Conservation (phyloP, 2,888 invertebrate genomes). For the Microplitis manilae region DNA sequence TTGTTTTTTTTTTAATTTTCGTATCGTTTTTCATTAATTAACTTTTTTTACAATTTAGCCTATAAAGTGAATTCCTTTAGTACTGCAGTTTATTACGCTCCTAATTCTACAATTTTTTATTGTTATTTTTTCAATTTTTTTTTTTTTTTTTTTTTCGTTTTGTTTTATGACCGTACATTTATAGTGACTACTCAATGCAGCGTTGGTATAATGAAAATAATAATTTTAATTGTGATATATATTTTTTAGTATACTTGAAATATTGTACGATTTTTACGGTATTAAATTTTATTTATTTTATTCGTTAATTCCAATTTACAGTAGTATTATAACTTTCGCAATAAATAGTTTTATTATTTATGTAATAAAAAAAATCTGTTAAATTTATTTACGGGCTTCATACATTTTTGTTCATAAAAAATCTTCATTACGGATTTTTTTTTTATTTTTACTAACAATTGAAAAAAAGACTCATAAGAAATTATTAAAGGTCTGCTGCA, state of each 20-base stretch:
- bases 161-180: not conserved
- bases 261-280: not conserved
- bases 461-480: not conserved
- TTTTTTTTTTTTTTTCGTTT: too few relatives aligned
- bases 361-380: not conserved
- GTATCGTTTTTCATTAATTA: slow-evolving; percentile 3
- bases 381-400: not conserved
- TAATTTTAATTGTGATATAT: not conserved
- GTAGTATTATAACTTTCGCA: not conserved
- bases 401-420: not conserved
- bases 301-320: not conserved
- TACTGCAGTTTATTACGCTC: not conserved
- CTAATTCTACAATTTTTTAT: not conserved
- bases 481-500: too few relatives aligned
- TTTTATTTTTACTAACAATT: not conserved
- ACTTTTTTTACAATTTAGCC: slow-evolving; percentile 5
- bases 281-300: not conserved
- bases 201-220: not conserved
- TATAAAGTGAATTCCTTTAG: not conserved
- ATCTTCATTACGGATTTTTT: not conserved
- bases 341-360: not conserved
- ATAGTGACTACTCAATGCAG: not conserved
- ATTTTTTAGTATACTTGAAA: not conserved
- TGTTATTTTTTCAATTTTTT: not conserved
- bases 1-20: slow-evolving; percentile 17